phyloP scores from a whole-genome alignment of 1,140 invertebrate genomes.

The Euglossa dilemma region DNA sequence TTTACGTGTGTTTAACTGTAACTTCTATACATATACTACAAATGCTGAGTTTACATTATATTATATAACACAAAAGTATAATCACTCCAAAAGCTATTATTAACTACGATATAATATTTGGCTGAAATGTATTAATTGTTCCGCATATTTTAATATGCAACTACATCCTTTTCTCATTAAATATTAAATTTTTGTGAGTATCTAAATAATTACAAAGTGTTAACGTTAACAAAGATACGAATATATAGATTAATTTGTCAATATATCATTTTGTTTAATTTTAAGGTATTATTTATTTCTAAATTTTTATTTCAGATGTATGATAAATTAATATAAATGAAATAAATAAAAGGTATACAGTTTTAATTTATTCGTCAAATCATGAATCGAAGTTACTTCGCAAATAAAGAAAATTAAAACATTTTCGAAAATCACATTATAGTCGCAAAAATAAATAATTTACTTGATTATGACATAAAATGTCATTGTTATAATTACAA shows the following conservation, averaged over 20 bases:
- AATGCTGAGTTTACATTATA: neutral
- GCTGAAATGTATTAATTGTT: neutral
- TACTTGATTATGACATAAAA: too few relatives aligned
- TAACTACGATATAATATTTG: neutral
- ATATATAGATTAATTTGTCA: conserved; percentile 1
- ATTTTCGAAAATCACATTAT: neutral
- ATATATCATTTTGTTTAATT: neutral
- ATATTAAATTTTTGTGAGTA: neutral
- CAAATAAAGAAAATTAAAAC: neutral
- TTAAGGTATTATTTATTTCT: neutral
- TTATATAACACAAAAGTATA: neutral
- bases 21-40: neutral
- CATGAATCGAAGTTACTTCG: neutral
- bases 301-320: neutral
- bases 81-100: neutral
- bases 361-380: neutral
- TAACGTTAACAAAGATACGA: neutral
- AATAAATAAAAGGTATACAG: neutral
- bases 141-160: neutral
- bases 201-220: neutral
- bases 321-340: neutral
- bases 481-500: too few relatives aligned
- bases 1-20: neutral
- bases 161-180: neutral
- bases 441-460: too few relatives aligned